Base-by-base conservation (phyloP, 2,888 invertebrate genomes). In the Oxyscelio sp. region DNA sequence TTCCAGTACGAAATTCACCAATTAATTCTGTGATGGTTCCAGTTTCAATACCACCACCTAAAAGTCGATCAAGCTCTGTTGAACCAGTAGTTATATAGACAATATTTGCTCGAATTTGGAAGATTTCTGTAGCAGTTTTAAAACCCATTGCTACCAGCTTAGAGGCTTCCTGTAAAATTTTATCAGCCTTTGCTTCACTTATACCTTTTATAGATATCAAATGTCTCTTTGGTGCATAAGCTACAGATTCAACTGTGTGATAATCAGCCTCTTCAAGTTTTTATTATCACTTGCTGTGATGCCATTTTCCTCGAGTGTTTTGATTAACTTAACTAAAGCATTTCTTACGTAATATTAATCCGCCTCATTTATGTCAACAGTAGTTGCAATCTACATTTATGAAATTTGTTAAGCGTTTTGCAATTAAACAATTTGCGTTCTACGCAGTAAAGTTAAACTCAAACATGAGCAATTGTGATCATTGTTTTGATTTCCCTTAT, bases 21-120 rank as follows among this genome's bases (percentile, higher is more conserved):
- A 99, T 99, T 90, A 99, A 96, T 95, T 99, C 99, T 0, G 99
- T 99, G 45, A 99, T 99, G 0, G 99, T 99, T 0, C 99, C 99
- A 0, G 99, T 99, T 94, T 99, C 99, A 87, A 99, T 97, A 3
- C 99, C 99, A 50, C 99, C 99, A 34, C 98, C 98, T 2, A 99
- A 95, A 27, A 99, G 95, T 91, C 98, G 97, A 93, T 99, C 99
- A 40, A 99, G 94, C 93, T 99, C 99, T 87, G 97, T 97, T 0
- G 99, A 99, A 0, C 99, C 99, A 2, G 99, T 99, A 0, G 99
- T 98, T 9, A 99, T 94, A 93, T 97, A 98, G 70, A 99, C 98
- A 65, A 99, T 97, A 94, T 99, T 99, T 3, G 99, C 97, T 85
- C 99, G 96, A 94, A 98, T 99, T 92, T 98, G 97, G 94, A 99